These are phyloP conservation scores for Atrina japonica DNA, from an alignment of 2,888 invertebrate species.

Conservation along the genomic window DNA sequence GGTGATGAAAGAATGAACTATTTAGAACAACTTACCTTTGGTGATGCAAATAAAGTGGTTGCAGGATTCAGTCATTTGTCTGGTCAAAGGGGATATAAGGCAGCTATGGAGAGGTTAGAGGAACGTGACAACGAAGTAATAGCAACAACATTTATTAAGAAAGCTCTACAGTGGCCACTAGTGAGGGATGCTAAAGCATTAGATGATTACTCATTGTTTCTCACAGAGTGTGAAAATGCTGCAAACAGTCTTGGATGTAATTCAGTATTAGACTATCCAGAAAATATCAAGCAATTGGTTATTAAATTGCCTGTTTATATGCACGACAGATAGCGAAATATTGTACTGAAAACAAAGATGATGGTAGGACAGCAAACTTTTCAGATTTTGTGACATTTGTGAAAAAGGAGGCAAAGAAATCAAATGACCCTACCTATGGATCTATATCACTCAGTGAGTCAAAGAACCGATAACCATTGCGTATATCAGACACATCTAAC, in stretches of 20 bases:
- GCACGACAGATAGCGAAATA: constrained; percentile 35
- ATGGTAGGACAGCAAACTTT: constrained; percentile 19
- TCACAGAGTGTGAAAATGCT: constrained; percentile 42
- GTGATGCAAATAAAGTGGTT: constrained; percentile 31
- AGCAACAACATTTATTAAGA: constrained; percentile 34
- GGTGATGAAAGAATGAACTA: constrained; percentile 41
- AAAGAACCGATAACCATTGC: background rate
- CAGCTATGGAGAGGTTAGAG: constrained; percentile 27
- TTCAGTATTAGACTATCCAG: constrained; percentile 30
- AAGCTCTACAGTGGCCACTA: constrained; percentile 34
- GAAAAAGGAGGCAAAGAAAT: constrained; percentile 25
- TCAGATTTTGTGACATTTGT: constrained; percentile 29
- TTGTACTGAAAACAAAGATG: constrained; percentile 16
- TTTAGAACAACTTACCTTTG: constrained; percentile 35
- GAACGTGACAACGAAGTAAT: constrained; percentile 32
- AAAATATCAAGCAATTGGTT: constrained; percentile 29
- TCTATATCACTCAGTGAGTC: background rate
- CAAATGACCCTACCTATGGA: constrained; percentile 19
- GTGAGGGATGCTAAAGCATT: constrained; percentile 31
- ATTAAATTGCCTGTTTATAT: constrained; percentile 36
- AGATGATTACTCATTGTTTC: constrained; percentile 41
- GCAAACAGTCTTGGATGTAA: constrained; percentile 15
- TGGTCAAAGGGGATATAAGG: constrained; percentile 23
- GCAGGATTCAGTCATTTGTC: constrained; percentile 23
- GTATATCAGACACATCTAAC: background rate